Base-by-base conservation (phyloP, 1,140 invertebrate genomes). In the Augochlora pura region DNA sequence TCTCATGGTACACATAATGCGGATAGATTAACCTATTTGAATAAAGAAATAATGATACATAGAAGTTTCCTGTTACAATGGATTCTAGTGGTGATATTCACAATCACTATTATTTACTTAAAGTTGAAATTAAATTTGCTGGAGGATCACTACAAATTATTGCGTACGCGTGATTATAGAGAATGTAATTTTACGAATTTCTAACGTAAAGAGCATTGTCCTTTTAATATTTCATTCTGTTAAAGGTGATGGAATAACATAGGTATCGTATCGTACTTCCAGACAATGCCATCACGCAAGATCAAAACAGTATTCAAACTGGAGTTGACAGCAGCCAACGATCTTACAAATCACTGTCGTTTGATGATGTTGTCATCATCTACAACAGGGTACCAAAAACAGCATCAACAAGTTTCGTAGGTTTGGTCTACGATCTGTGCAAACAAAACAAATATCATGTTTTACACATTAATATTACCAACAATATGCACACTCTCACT, bases 361-460 rank as follows among this genome's bases (percentile, higher is more conserved):
- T 71, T 70, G 94, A 96, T 83, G 94, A 96, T 88, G 87, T 96
- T 68, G 94, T 99, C 46, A 94, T 99, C 54, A 97, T 99, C 83
- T 99, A 99, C 92, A 99, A 99, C 92, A 95, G 98, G 90, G 98
- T 99, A 52, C 99, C 99, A 23, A 99, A 99, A 93, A 99, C 99
- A n/a, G 99, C 97, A 8, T 99, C 98, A 9, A 99, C 99, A 6
- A 99, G 98, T 91, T 98, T 99, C 91, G 98, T 99, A 71, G 98
- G 98, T 84, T 96, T 99, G 73, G 98, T 97, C 6, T 99, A 99
- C 92, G 98, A 99, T 93, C 93, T 99, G 25, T 99, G 98, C 91
- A 96, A 97, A 88, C 95, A 94, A 80, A 99, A 99, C 93, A 96
- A 96, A 85, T 99, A 98, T 92, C 96, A 97, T 93, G 97, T 98